Percentiles rank a stretch among this genome's conserved stretches.
These are phyloP conservation scores for Heliconius erato DNA, from an alignment of 2,888 invertebrate species.

Conservation along the genomic window DNA sequence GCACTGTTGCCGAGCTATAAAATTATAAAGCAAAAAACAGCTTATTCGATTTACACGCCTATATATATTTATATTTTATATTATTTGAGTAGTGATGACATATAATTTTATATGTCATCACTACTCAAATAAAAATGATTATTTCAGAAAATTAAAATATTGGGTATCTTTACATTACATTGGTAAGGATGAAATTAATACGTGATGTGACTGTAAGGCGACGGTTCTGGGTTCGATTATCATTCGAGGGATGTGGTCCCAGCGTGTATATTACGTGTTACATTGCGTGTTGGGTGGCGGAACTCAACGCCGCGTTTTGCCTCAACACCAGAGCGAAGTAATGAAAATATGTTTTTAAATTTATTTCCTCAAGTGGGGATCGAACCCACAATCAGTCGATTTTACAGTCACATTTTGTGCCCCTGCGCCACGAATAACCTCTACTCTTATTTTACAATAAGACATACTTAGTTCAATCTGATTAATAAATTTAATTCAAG, in stretches of 20 bases:
- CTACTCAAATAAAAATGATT: neutral
- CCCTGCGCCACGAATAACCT: too few species aligned
- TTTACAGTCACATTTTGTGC: too few species aligned
- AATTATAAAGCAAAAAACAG: neutral
- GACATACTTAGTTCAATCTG: neutral
- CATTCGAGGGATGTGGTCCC: neutral
- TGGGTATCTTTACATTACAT: too few species aligned
- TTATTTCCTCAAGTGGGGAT: too few species aligned
- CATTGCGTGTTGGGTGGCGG: too few species aligned
- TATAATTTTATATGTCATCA: neutral
- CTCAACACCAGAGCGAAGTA: too few species aligned
- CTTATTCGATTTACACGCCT: neutral
- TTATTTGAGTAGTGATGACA: too few species aligned
- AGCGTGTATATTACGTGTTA: too few species aligned
- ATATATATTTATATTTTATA: neutral
- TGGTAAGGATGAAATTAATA: neutral
- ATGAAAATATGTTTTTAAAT: too few species aligned
- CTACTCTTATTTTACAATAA: neutral
- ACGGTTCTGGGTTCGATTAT: neutral
- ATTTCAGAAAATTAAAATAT: neutral
- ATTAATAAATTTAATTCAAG: slow-evolving; percentile 8
- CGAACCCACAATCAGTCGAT: too few species aligned
- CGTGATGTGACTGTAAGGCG: neutral
- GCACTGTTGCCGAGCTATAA: neutral
- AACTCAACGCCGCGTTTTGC: too few species aligned